Percentiles rank a stretch among this genome's conserved stretches.
Evolutionary conservation across 2,113 vertebrate species (phyloP).

Genomic region (Sminthopsis crassicaudata): DNA sequence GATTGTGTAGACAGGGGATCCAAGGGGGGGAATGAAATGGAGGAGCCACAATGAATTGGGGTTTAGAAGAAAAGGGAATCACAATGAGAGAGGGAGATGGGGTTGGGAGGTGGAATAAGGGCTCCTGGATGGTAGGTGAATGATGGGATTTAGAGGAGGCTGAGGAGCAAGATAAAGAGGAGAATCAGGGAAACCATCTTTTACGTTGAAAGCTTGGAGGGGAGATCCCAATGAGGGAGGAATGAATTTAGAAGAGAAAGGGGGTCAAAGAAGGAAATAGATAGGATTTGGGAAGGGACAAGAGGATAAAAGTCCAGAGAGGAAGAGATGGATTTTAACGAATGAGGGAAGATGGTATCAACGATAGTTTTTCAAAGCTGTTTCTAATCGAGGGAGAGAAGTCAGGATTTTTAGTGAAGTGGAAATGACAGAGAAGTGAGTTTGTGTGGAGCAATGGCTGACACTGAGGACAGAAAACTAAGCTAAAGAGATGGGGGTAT

Average conservation of each 20-base stretch:
- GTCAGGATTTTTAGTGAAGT: not conserved
- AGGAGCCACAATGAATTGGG: not conserved
- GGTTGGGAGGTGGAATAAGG: not conserved
- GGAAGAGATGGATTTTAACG: not conserved
- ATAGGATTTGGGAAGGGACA: not conserved
- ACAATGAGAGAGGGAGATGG: not conserved
- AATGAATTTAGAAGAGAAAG: constrained; percentile 1
- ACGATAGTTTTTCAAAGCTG: not conserved
- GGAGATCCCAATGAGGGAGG: not conserved
- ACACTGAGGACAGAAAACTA: constrained; percentile 58
- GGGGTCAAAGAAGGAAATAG: not conserved
- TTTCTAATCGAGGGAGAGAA: not conserved
- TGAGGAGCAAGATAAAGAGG: not conserved
- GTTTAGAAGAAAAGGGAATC: not conserved
- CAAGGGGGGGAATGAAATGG: not conserved
- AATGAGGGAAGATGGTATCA: not conserved
- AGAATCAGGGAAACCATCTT: not conserved
- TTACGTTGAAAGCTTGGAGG: not conserved
- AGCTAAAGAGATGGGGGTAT: constrained; percentile 54
- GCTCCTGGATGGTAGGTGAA: not conserved
- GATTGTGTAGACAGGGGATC: not conserved
- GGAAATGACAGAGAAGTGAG: not conserved
- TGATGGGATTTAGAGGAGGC: not conserved
- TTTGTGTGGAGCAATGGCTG: constrained; percentile 44
- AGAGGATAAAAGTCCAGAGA: not conserved